These are phyloP conservation scores for Calephelis perditalis DNA, from an alignment of 2,888 invertebrate species.

Conservation along the genomic window DNA sequence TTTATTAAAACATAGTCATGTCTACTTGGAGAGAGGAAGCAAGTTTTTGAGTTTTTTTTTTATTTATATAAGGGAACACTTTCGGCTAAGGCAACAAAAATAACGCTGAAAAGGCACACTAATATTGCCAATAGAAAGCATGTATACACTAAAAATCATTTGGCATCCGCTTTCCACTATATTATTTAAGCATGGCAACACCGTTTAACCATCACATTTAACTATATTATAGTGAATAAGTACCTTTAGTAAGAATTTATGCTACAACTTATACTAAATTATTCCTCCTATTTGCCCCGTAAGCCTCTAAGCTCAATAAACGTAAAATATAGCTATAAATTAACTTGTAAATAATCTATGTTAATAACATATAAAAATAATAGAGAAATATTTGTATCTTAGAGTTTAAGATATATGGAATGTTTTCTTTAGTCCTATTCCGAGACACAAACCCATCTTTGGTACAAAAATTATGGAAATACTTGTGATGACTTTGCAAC, in stretches of 20 bases:
- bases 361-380: conserved; percentile 12
- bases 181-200: conserved; percentile 10
- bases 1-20: too few relatives aligned
- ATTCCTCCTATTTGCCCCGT: conserved; percentile 2
- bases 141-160: not conserved
- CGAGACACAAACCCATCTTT: conserved; percentile 23
- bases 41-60: too few relatives aligned
- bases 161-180: conserved; percentile 4
- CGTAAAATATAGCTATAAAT: conserved; percentile 1
- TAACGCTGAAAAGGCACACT: not conserved
- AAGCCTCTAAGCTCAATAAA: conserved; percentile 6
- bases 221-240: conserved; percentile 7
- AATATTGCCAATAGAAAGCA: conserved; percentile 3
- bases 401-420: conserved; percentile 1
- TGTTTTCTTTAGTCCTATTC: conserved; percentile 6
- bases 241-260: conserved; percentile 2
- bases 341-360: conserved; percentile 18
- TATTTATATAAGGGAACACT: not conserved
- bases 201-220: not conserved
- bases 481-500: conserved; percentile 8
- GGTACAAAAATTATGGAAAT: conserved; percentile 22
- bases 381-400: conserved; percentile 15
- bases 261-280: not conserved
- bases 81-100: not conserved
- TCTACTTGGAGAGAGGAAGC: too few relatives aligned